Percentiles rank a stretch among this genome's conserved stretches.
phyloP scores from a whole-genome alignment of 64 coral and sea anemone genomes.

The Orbicella faveolata region DNA sequence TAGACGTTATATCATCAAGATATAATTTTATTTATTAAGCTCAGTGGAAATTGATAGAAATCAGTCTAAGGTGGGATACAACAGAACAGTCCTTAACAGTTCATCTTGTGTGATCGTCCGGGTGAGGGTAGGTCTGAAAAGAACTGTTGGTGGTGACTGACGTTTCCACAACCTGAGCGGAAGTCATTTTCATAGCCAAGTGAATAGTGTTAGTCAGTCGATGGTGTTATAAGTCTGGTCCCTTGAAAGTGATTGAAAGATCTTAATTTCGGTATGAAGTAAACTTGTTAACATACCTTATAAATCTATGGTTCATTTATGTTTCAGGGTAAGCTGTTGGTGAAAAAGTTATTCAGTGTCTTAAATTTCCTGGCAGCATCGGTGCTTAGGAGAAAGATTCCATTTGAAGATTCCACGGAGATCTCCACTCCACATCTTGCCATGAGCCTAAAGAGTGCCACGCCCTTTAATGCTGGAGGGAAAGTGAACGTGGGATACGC shows the following conservation, averaged over 20 bases:
- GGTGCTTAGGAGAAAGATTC: slow-evolving; percentile 61
- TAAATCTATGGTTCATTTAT: background rate
- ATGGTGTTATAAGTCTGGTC: too few relatives aligned
- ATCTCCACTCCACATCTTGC: slow-evolving; percentile 31
- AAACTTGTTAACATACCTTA: background rate
- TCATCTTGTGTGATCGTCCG: too few relatives aligned
- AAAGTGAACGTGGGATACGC: background rate
- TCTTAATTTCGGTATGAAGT: background rate
- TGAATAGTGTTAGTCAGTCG: too few relatives aligned
- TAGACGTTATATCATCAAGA: too few relatives aligned
- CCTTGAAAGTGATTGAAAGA: background rate
- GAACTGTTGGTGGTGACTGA: too few relatives aligned
- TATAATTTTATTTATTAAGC: too few relatives aligned
- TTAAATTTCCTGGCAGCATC: slow-evolving; percentile 18
- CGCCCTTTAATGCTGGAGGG: background rate
- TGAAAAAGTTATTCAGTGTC: slow-evolving; percentile 31
- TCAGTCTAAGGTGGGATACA: too few relatives aligned
- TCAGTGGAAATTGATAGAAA: too few relatives aligned
- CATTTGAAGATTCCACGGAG: slow-evolving; percentile 62
- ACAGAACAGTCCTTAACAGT: too few relatives aligned
- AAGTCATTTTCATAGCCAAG: too few relatives aligned
- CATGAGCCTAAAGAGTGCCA: slow-evolving; percentile 42
- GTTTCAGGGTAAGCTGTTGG: slow-evolving; percentile 48
- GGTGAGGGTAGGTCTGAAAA: too few relatives aligned
- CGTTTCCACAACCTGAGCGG: too few relatives aligned